Percentiles rank a stretch among this genome's conserved stretches.
Evolutionary conservation across 1,140 invertebrate species (phyloP).

Genomic region (Papilio machaon): DNA sequence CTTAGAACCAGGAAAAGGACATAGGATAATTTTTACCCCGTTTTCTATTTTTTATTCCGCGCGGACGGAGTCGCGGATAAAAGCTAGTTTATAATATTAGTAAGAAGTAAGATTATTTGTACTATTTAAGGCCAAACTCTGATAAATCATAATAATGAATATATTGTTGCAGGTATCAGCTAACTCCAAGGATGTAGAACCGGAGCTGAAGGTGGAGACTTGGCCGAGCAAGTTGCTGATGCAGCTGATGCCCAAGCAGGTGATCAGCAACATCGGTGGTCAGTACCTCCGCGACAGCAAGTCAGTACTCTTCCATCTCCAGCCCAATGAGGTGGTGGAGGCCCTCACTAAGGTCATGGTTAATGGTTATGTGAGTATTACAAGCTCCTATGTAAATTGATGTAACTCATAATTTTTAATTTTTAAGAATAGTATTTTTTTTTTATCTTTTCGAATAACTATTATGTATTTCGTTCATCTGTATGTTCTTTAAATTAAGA

Average conservation of each 20-base stretch:
- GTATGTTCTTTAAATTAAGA: too few relatives aligned
- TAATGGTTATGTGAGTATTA: slow-evolving; percentile 91
- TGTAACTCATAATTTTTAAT: not conserved
- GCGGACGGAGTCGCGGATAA: too few relatives aligned
- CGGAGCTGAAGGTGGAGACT: slow-evolving; percentile 94
- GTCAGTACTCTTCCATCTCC: slow-evolving; percentile 91
- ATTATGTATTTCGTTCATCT: too few relatives aligned
- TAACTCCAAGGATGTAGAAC: slow-evolving; percentile 90
- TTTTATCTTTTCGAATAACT: not conserved
- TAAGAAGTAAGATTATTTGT: too few relatives aligned
- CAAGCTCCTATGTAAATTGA: not conserved
- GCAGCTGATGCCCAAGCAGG: slow-evolving; percentile 95
- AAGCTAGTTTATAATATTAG: too few relatives aligned
- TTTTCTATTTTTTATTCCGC: too few relatives aligned
- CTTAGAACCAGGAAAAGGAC: too few relatives aligned
- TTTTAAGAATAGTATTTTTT: not conserved
- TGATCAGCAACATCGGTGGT: slow-evolving; percentile 94
- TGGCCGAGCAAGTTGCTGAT: slow-evolving; percentile 96
- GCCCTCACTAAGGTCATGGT: slow-evolving; percentile 95
- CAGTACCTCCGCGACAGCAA: slow-evolving; percentile 93
- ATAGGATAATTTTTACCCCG: too few relatives aligned
- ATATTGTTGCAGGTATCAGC: slow-evolving; percentile 77
- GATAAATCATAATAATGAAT: slow-evolving; percentile 26
- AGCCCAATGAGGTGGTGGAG: slow-evolving; percentile 89
- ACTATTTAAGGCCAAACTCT: too few relatives aligned